Base-by-base conservation (phyloP, 1,140 invertebrate species). In the fruit fly (Drosophila melanogaster) region DNA sequence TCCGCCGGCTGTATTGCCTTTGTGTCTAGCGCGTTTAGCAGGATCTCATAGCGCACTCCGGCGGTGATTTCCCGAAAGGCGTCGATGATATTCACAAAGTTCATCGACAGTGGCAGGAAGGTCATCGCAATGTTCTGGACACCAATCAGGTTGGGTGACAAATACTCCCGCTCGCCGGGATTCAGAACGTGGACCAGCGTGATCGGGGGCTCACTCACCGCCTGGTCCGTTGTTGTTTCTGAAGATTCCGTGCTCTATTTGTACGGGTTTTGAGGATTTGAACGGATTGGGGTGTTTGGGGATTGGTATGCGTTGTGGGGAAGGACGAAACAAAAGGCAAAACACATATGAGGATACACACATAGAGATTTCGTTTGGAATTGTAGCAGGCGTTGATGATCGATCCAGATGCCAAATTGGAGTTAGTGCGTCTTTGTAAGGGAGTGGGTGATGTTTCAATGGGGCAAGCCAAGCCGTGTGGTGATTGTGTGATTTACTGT, bases 121-220 rank as follows among this genome's bases (percentile, higher is more conserved):
- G 79, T 80, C 85, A 91, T 91, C 44, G 91, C 91, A 30, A 92
- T 92, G 61, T 92, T 92, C 56, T 91, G 87, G 12, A 92, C 85
- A 10, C 91, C 91, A 66, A 92, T 91, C 38, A 92, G 67, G 49
- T 92, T 92, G 40, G 91, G 91, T 11, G 87, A 90, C 35, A 92
- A 81, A 69, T 91, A 90, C 54, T 92, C 91, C 15, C 85, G 85
- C 47, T 92, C 90, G 0, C 91, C 91, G 19, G 90, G 90, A 84
- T 92, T 90, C 19, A 92, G 54, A 1, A 90, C 90, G 56, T 92
- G 90, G 17, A 91, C 86, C 44, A 86, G 71, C 54, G 91, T 91
- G 50, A 90, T 77, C 14, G 90, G 69, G n/a, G 72, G 79, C 64
- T 92, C 90, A 54, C 37, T 86, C 51, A 89, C 79, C 46, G 75